A percentile compares a stretch with the other conserved stretches of the same genome.
phyloP scores from a whole-genome alignment of 2,797 vertebrate genomes.

The Clamator glandarius region DNA sequence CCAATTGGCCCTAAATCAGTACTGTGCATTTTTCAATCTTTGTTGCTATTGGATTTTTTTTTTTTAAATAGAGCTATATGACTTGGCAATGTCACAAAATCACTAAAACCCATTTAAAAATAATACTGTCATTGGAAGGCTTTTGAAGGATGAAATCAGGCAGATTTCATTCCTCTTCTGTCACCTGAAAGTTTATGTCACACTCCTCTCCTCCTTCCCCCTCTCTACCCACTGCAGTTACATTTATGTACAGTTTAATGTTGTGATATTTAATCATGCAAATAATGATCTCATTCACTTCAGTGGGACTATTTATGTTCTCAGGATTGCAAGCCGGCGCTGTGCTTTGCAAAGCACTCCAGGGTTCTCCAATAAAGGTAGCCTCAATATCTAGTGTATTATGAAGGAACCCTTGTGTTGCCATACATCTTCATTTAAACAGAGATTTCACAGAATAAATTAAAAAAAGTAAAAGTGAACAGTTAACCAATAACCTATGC shows the following conservation, averaged over 20 bases:
- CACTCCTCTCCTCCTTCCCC: conserved; percentile 35
- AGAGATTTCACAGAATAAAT: background rate
- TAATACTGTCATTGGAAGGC: conserved; percentile 41
- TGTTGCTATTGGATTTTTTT: background rate
- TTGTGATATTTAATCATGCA: conserved; percentile 60
- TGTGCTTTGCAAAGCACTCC: background rate
- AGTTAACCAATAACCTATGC: background rate
- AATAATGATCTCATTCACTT: conserved; percentile 56
- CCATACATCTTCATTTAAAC: background rate
- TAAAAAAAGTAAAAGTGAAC: background rate
- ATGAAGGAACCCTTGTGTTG: background rate
- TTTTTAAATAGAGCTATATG: conserved; percentile 18
- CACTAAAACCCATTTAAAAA: conserved; percentile 60
- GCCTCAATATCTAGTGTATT: background rate
- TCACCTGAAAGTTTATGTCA: conserved; percentile 61
- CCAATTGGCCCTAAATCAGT: background rate
- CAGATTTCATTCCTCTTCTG: conserved; percentile 38
- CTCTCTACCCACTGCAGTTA: conserved; percentile 56
- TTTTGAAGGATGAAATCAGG: conserved; percentile 52
- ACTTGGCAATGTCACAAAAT: conserved; percentile 59
- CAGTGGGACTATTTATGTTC: conserved; percentile 33
- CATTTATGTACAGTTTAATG: conserved; percentile 47
- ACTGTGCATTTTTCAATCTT: background rate
- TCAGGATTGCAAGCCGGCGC: background rate
- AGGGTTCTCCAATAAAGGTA: background rate